Evolutionary conservation across 1,140 invertebrate species (phyloP).

Genomic region (Brachionus manjavacas): DNA sequence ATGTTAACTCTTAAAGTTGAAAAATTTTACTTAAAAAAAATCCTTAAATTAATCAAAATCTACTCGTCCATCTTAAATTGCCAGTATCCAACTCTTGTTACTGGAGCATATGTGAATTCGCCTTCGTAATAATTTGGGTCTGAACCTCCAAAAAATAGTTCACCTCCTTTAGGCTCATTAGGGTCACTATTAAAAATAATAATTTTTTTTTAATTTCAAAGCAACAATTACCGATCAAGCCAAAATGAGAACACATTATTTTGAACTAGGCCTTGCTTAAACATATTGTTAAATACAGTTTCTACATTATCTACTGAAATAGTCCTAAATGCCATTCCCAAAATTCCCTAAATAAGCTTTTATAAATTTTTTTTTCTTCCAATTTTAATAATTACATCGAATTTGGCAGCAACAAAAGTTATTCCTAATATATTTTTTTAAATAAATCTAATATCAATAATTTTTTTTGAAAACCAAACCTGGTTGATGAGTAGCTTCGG

Average conservation of each 20-base stretch:
- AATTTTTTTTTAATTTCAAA: background rate
- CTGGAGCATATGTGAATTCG: conserved; percentile 82
- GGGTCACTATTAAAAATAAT: conserved; percentile 48
- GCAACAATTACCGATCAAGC: conserved; percentile 68
- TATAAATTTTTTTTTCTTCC: conserved; percentile 59
- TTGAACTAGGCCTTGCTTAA: conserved; percentile 73
- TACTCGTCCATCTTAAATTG: conserved; percentile 85
- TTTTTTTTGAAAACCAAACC: conserved; percentile 45
- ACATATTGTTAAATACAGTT: conserved; percentile 90
- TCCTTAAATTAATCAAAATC: conserved; percentile 40
- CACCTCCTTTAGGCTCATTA: conserved; percentile 66
- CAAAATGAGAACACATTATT: conserved; percentile 91
- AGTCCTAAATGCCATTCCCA: conserved; percentile 62
- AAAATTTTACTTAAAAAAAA: background rate
- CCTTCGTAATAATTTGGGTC: conserved; percentile 83
- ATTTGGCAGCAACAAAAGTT: conserved; percentile 89
- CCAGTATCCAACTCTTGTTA: conserved; percentile 87
- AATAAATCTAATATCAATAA: background rate
- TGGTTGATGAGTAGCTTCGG: conserved; percentile 91
- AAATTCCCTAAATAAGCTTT: conserved; percentile 45
- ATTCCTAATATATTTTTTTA: conserved; percentile 46
- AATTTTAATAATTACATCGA: conserved; percentile 66
- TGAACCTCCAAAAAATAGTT: conserved; percentile 87
- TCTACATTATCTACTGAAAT: conserved; percentile 79
- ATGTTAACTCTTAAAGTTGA: conserved; percentile 52